Conservation (phyloP, 2,888 invertebrate genomes). For the Aphrophora alni region DNA sequence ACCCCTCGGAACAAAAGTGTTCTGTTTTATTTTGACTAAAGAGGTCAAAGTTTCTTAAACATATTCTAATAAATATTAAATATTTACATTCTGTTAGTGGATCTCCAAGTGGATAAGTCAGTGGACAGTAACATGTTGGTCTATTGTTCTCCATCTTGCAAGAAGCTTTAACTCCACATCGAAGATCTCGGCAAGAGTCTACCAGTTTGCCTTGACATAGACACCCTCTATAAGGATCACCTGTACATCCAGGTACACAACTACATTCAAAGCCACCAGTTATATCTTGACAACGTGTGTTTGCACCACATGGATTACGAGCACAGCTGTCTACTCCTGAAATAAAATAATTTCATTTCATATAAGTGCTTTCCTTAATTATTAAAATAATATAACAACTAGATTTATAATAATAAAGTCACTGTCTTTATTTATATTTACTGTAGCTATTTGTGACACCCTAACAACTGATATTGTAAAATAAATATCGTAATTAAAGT, state of each 20-base stretch:
- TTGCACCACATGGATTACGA: conserved; percentile 83
- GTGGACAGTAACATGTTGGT: conserved; percentile 80
- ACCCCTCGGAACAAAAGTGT: too few species aligned
- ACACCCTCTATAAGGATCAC: conserved; percentile 82
- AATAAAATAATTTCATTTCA: too few species aligned
- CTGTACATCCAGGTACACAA: conserved; percentile 79
- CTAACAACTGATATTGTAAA: too few species aligned
- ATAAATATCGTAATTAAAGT: too few species aligned
- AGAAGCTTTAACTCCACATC: conserved; percentile 82
- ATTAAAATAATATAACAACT: too few species aligned
- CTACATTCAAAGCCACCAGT: conserved; percentile 79
- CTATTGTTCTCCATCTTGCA: conserved; percentile 73
- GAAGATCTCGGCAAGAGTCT: conserved; percentile 78
- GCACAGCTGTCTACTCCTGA: conserved; percentile 73
- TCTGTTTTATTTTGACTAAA: too few species aligned
- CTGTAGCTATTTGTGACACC: too few species aligned
- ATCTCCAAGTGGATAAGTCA: conserved; percentile 82
- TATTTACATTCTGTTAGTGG: conserved; percentile 85
- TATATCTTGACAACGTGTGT: conserved; percentile 80
- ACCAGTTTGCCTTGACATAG: conserved; percentile 71
- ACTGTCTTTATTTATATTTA: too few species aligned
- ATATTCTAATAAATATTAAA: too few species aligned
- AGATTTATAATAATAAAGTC: too few species aligned
- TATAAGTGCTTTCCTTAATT: background rate
- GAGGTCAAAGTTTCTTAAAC: too few species aligned